phyloP scores from a whole-genome alignment of 2,113 vertebrate species.

The Colinus virginianus region DNA sequence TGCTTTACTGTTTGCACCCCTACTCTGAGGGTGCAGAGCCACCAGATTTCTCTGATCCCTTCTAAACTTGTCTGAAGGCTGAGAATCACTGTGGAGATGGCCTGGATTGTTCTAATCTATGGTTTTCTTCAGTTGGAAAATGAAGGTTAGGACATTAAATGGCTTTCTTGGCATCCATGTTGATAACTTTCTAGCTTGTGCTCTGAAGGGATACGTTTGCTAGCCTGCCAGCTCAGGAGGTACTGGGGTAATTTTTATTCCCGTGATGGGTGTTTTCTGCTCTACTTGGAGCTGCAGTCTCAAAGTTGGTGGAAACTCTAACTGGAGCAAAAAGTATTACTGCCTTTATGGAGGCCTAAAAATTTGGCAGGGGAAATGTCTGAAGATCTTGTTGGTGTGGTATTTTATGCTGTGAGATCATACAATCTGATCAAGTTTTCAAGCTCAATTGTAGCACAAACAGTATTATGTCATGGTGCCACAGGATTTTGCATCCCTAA shows the following conservation, averaged over 20 bases:
- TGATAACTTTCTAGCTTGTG: not conserved
- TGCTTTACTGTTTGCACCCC: not conserved
- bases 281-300: not conserved
- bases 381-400: not conserved
- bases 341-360: not conserved
- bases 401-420: not conserved
- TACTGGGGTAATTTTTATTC: not conserved
- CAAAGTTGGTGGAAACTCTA: not conserved
- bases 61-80: not conserved
- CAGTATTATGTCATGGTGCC: not conserved
- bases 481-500: not conserved
- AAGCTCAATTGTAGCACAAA: not conserved
- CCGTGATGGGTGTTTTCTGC: not conserved
- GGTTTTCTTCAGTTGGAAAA: not conserved
- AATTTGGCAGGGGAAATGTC: not conserved
- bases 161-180: not conserved
- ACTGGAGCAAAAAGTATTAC: not conserved
- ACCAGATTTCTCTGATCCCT: not conserved
- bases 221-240: not conserved
- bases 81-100: not conserved
- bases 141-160: not conserved
- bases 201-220: not conserved
- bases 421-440: not conserved
- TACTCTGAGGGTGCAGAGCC: not conserved
- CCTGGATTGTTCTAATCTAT: not conserved